Conservation (phyloP, 53 echinoderm and acorn worm genomes). For the Arbacia lixula region DNA sequence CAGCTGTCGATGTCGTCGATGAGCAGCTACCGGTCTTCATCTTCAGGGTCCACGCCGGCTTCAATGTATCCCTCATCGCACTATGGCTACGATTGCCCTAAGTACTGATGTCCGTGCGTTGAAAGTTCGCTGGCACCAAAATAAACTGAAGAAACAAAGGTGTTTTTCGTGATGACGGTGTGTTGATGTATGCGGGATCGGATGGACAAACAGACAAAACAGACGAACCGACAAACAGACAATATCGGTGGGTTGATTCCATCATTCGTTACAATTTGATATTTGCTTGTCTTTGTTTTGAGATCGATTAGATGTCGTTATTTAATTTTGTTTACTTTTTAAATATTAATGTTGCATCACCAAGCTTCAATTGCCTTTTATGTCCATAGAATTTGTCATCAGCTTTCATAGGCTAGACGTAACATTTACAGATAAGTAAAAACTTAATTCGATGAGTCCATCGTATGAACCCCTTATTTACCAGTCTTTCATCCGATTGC, state of each 20-base stretch:
- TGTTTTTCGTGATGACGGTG: neutral
- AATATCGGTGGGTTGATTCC: conserved; percentile 40
- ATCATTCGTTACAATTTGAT: neutral
- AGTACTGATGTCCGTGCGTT: conserved; percentile 63
- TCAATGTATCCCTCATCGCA: conserved; percentile 82
- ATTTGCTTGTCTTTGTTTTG: no score
- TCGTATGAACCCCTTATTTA: neutral
- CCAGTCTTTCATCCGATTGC: conserved; percentile 22
- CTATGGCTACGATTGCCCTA: conserved; percentile 78
- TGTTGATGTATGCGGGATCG: no score
- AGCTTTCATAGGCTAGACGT: no score
- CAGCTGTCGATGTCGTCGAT: conserved; percentile 63
- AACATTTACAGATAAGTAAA: no score
- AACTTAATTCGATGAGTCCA: no score
- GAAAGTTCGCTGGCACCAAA: conserved; percentile 10
- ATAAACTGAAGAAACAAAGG: neutral
- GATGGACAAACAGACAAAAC: neutral
- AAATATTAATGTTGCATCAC: no score
- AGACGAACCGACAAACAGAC: conserved; percentile 14
- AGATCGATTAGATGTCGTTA: no score
- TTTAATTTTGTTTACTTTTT: no score
- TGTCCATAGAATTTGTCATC: no score
- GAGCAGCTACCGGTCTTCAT: conserved; percentile 45
- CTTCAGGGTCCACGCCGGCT: conserved; percentile 51
- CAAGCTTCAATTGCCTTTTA: no score